Evolutionary conservation across 2,888 invertebrate species (phyloP).

Genomic region (Tanytarsus gracilentus): DNA sequence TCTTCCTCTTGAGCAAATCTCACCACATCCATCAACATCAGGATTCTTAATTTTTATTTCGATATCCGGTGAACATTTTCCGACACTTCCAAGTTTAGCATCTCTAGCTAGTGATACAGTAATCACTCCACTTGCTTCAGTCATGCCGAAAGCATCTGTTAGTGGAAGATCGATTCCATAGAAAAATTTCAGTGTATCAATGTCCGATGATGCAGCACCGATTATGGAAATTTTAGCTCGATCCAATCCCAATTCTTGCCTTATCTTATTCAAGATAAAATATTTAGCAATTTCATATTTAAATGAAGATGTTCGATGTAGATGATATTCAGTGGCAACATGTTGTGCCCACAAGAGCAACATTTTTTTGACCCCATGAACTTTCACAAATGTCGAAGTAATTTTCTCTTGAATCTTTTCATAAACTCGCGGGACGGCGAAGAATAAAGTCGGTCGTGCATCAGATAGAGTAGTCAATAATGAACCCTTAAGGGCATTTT

Average conservation of each 20-base stretch:
- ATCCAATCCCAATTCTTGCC: constrained; percentile 60
- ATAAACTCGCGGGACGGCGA: constrained; percentile 79
- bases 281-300: constrained; percentile 62
- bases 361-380: constrained; percentile 55
- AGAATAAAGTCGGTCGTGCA: constrained; percentile 64
- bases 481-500: constrained; percentile 68
- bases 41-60: constrained; percentile 62
- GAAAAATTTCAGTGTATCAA: constrained; percentile 79
- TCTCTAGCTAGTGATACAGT: constrained; percentile 48
- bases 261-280: constrained; percentile 63
- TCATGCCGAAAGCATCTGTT: constrained; percentile 82
- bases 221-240: constrained; percentile 56
- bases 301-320: constrained; percentile 47
- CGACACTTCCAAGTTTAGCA: constrained; percentile 62
- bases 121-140: constrained; percentile 76
- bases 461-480: constrained; percentile 59
- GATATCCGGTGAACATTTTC: constrained; percentile 58
- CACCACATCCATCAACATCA: constrained; percentile 68
- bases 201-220: constrained; percentile 76
- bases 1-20: constrained; percentile 75
- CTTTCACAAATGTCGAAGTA: constrained; percentile 55
- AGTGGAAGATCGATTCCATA: constrained; percentile 76
- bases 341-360: constrained; percentile 66
- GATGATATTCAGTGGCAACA: constrained; percentile 59
- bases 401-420: constrained; percentile 81